A percentile compares a stretch with the other conserved stretches of the same genome.
Evolutionary conservation across 2,888 invertebrate species (phyloP).

Genomic region (Axea sp.): DNA sequence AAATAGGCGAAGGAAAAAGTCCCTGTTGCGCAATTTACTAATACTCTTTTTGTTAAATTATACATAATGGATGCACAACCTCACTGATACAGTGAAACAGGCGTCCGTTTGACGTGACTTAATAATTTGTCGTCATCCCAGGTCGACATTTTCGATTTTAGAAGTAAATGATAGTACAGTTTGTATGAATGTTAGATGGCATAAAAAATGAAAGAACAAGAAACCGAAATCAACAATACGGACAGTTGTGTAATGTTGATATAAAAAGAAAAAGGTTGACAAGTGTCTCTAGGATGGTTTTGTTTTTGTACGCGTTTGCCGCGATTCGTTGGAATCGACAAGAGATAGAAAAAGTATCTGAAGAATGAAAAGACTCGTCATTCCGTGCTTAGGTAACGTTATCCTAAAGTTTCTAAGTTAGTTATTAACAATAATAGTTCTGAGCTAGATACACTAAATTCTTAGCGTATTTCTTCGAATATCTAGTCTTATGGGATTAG

Average conservation of each 20-base stretch:
- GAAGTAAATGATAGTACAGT: no score
- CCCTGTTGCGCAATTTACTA: conserved; percentile 69
- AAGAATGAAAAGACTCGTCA: conserved; percentile 62
- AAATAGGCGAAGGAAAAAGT: conserved; percentile 4
- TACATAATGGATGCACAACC: conserved; percentile 72
- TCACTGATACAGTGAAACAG: conserved; percentile 78
- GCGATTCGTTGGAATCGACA: conserved; percentile 49
- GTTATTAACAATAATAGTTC: conserved; percentile 74
- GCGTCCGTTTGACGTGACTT: conserved; percentile 66
- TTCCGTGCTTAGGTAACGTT: conserved; percentile 67
- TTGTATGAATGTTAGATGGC: conserved; percentile 1
- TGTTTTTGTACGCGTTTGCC: conserved; percentile 25
- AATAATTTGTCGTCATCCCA: conserved; percentile 68
- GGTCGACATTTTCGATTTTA: conserved; percentile 66
- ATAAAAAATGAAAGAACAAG: conserved; percentile 1
- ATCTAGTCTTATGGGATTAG: conserved; percentile 66
- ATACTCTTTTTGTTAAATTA: conserved; percentile 72
- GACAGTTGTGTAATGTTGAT: no score
- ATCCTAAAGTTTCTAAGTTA: conserved; percentile 69
- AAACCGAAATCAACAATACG: no score
- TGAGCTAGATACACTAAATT: conserved; percentile 74
- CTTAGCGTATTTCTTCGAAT: conserved; percentile 62
- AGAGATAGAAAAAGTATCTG: conserved; percentile 66
- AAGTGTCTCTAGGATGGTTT: conserved; percentile 58
- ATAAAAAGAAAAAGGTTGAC: background rate